Conservation (phyloP, 2,113 vertebrate species). For the Gymnarchus niloticus region DNA sequence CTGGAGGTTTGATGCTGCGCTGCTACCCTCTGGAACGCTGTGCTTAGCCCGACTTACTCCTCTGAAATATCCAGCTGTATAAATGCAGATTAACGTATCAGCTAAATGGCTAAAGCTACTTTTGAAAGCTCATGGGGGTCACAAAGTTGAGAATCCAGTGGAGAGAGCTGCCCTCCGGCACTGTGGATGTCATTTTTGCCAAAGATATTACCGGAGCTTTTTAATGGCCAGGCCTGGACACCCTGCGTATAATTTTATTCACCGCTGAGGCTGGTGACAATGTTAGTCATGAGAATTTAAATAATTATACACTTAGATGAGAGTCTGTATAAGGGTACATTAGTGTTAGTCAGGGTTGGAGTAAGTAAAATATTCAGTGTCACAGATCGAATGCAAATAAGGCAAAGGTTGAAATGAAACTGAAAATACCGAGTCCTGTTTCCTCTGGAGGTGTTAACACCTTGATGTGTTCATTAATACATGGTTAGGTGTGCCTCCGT, state of each 20-base stretch:
- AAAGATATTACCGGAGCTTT: neutral
- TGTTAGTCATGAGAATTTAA: neutral
- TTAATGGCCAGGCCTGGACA: neutral
- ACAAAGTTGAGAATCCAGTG: neutral
- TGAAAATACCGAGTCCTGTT: neutral
- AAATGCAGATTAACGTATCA: neutral
- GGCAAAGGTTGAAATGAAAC: neutral
- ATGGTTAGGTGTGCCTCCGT: neutral
- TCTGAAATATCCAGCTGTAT: neutral
- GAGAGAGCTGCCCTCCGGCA: neutral
- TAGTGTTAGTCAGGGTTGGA: neutral
- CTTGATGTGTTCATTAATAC: neutral
- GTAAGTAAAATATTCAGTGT: conserved; percentile 6
- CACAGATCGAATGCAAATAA: conserved; percentile 2
- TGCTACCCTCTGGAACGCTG: neutral
- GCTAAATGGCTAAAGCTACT: conserved; percentile 1
- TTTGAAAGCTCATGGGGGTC: neutral
- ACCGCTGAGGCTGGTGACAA: neutral
- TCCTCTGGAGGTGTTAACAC: neutral
- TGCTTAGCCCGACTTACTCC: neutral
- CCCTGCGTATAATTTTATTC: neutral
- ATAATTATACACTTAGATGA: conserved; percentile 1
- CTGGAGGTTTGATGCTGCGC: neutral
- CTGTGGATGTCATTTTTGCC: neutral
- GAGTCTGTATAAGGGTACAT: neutral